A percentile compares a stretch with the other conserved stretches of the same genome.
phyloP scores from a whole-genome alignment of 2,888 invertebrate genomes.

The Cephus sareptanus region DNA sequence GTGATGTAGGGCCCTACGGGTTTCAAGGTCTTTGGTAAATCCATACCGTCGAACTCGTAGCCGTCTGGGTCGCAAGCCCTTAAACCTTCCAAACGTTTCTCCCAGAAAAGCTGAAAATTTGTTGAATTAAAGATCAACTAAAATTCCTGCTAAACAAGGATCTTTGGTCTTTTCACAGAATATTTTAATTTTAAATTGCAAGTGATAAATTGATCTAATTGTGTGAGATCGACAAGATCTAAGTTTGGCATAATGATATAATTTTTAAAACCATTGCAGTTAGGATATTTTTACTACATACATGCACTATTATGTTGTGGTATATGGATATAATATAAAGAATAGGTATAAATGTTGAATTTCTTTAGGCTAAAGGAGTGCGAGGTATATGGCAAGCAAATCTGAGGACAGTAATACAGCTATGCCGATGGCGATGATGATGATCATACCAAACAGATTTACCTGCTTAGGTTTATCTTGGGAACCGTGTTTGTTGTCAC shows the following conservation, averaged over 20 bases:
- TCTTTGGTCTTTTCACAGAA: no score
- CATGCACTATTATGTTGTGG: background rate
- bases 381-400: background rate
- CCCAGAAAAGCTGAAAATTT: conserved; percentile 75
- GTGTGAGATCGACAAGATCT: background rate
- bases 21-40: conserved; percentile 84
- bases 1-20: conserved; percentile 86
- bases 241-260: background rate
- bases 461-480: conserved; percentile 94
- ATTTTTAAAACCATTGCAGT: background rate
- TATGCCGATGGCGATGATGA: conserved; percentile 29
- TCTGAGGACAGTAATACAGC: background rate
- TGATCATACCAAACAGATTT: conserved; percentile 51
- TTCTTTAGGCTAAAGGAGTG: background rate
- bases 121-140: background rate
- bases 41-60: conserved; percentile 83
- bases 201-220: background rate
- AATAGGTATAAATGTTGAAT: background rate
- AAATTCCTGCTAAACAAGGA: background rate
- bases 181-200: background rate
- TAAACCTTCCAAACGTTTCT: conserved; percentile 83
- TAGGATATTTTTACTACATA: background rate
- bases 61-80: conserved; percentile 90
- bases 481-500: conserved; percentile 89
- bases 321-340: background rate